These are phyloP conservation scores for Adelognathus sp. DNA, from an alignment of 2,888 invertebrate species.

Conservation along the genomic window DNA sequence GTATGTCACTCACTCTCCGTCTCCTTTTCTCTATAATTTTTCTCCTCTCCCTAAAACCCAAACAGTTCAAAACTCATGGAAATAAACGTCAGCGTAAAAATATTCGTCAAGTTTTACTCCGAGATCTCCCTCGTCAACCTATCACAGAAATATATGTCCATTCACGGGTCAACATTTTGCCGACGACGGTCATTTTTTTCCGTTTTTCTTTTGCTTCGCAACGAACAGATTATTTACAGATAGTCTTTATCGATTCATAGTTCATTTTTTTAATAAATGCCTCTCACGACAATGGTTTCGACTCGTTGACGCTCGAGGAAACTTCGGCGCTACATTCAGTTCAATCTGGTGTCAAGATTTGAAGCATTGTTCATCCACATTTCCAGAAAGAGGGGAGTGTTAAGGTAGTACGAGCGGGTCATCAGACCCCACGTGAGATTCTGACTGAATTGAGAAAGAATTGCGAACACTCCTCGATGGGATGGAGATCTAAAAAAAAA, in stretches of 20 bases:
- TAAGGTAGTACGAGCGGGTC: too few relatives aligned
- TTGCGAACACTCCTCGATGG: too few relatives aligned
- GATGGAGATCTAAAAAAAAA: too few relatives aligned
- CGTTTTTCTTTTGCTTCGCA: too few relatives aligned
- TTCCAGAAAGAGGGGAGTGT: too few relatives aligned
- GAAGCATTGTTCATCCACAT: too few relatives aligned
- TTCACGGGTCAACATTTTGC: constrained; percentile 51
- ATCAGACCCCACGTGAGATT: too few relatives aligned
- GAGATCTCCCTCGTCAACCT: constrained; percentile 66
- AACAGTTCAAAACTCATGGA: not conserved
- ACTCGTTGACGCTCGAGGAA: constrained; percentile 31
- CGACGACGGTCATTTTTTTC: too few relatives aligned
- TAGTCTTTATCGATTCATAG: constrained; percentile 37
- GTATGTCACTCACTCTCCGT: constrained; percentile 46
- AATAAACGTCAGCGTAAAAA: constrained; percentile 43
- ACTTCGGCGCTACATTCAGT: constrained; percentile 9
- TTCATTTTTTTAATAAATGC: constrained; percentile 7
- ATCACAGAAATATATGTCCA: constrained; percentile 75
- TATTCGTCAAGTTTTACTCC: constrained; percentile 8
- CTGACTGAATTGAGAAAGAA: too few relatives aligned
- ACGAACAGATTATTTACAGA: constrained; percentile 54
- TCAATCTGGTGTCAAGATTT: too few relatives aligned
- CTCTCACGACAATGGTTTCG: constrained; percentile 21
- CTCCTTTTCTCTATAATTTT: not conserved
- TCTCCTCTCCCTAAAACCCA: not conserved